These are phyloP conservation scores for Lasioglossum villosulum DNA, from an alignment of 2,888 invertebrate species.

Conservation along the genomic window DNA sequence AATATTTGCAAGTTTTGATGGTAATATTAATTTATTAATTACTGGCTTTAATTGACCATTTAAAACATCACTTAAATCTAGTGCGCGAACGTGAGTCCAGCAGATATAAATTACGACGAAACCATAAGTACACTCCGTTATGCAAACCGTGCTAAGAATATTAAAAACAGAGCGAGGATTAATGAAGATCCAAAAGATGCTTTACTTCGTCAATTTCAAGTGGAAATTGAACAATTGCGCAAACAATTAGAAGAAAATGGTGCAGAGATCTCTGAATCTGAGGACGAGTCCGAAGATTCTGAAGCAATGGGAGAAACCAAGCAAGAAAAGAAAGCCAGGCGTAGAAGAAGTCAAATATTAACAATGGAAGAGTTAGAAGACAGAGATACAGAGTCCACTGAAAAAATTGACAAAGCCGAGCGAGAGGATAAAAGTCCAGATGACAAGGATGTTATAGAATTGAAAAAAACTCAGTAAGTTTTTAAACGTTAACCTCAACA, in stretches of 20 bases:
- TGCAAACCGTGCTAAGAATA: conserved; percentile 98
- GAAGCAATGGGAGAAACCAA: conserved; percentile 76
- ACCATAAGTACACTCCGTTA: conserved; percentile 98
- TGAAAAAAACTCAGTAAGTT: conserved; percentile 89
- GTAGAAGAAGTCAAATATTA: conserved; percentile 83
- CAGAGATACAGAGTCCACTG: conserved; percentile 84
- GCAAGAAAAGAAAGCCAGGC: conserved; percentile 80
- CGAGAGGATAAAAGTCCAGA: conserved; percentile 86
- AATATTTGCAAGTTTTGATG: conserved; percentile 37
- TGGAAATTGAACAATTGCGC: conserved; percentile 96
- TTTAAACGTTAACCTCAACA: conserved; percentile 10
- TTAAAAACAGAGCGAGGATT: conserved; percentile 97
- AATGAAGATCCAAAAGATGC: conserved; percentile 99
- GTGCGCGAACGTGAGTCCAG: conserved; percentile 99
- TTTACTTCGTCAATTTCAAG: conserved; percentile 96
- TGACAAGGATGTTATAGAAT: conserved; percentile 87
- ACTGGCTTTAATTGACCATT: conserved; percentile 2
- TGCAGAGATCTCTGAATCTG: conserved; percentile 80
- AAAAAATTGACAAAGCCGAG: conserved; percentile 85
- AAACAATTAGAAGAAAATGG: conserved; percentile 92
- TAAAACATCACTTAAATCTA: conserved; percentile 79
- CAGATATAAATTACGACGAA: conserved; percentile 98
- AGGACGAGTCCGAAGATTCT: conserved; percentile 80
- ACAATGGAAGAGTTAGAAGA: conserved; percentile 87
- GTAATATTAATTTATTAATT: not conserved